Base-by-base conservation (phyloP, 2,888 invertebrate species). In the Taenaris catops region DNA sequence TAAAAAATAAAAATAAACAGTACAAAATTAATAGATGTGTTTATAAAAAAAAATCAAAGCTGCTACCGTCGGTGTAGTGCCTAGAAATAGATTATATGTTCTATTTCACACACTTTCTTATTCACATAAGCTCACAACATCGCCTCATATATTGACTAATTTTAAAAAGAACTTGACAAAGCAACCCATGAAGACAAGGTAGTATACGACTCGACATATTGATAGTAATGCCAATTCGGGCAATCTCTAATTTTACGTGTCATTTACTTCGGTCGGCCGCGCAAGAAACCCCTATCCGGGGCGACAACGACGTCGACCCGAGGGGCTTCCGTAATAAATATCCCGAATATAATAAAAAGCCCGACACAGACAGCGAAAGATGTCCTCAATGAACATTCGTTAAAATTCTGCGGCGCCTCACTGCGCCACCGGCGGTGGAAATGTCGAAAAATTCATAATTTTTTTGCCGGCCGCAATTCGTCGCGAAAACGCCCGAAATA, bases 361-460 rank as follows among this genome's bases (percentile, higher is more conserved):
- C 36, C 41, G 52, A 55, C 54, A 45, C 34, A 27, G 45, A 58
- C 53, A 57, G 36, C 38, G 44, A 41, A 45, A 48, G 44, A 52
- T 44, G 58, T 53, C 56, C 34, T 50, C 54, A 50, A 58, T 55
- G 53, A 56, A 57, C 58, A 61, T 59, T 61, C 59, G 61, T 62
- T 63, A 59, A 62, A 58, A 62, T 57, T 58, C 57, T 55, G 46
- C 51, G 53, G 49, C 55, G 55, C 53, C 51, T 48, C 38, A 23
- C 25, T 46, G 34, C 48, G 46, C 60, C 58, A 53, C 55, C 54
- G 56, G 53, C 57, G 49, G 54, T 55, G 61, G 58, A 67, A 58
- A 63, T 56, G 58, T 56, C 60, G 44, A 54, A 61, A 66, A 63
- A 60, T 63, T 62, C 55, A 60, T 60, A 57, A 51, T 57, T 66